phyloP scores from a whole-genome alignment of 1,140 invertebrate species.

The Agraylea sexmaculata region DNA sequence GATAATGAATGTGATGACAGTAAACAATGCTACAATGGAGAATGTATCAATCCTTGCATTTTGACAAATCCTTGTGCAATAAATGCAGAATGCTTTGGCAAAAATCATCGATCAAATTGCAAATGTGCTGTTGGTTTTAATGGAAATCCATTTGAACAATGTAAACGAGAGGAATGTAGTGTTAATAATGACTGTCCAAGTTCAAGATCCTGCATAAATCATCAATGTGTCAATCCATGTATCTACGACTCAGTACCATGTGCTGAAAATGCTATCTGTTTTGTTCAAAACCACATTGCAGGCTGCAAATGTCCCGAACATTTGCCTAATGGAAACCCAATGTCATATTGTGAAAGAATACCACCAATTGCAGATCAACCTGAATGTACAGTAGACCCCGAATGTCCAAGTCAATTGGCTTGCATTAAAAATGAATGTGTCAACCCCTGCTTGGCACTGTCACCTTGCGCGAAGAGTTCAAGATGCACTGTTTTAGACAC shows the following conservation, averaged over 20 bases:
- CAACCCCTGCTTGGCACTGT: slow-evolving; percentile 62
- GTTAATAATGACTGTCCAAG: slow-evolving; percentile 61
- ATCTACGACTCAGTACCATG: slow-evolving; percentile 50
- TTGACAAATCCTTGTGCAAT: slow-evolving; percentile 65
- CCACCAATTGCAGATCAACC: slow-evolving; percentile 41
- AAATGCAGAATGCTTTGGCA: slow-evolving; percentile 70
- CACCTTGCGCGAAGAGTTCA: slow-evolving; percentile 57
- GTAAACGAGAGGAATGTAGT: slow-evolving; percentile 69
- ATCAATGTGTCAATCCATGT: slow-evolving; percentile 67
- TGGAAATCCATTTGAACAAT: slow-evolving; percentile 67
- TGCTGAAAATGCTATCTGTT: slow-evolving; percentile 68
- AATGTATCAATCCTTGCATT: slow-evolving; percentile 68
- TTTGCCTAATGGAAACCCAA: slow-evolving; percentile 62
- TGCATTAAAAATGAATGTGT: slow-evolving; percentile 69
- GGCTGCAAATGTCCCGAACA: slow-evolving; percentile 64
- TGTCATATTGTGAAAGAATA: slow-evolving; percentile 57
- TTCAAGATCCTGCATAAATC: slow-evolving; percentile 54
- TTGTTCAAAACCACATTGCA: slow-evolving; percentile 60
- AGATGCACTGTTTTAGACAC: slow-evolving; percentile 69
- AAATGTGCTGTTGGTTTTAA: slow-evolving; percentile 55
- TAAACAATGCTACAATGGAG: slow-evolving; percentile 69
- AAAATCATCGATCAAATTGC: slow-evolving; percentile 63
- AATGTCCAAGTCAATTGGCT: slow-evolving; percentile 67
- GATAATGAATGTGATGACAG: slow-evolving; percentile 66
- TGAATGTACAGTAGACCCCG: slow-evolving; percentile 63